Evolutionary conservation across 2,888 invertebrate genomes (phyloP), one percentile per base, ranked within the genome.

Genomic region (Synanthedon myopaeformis): DNA sequence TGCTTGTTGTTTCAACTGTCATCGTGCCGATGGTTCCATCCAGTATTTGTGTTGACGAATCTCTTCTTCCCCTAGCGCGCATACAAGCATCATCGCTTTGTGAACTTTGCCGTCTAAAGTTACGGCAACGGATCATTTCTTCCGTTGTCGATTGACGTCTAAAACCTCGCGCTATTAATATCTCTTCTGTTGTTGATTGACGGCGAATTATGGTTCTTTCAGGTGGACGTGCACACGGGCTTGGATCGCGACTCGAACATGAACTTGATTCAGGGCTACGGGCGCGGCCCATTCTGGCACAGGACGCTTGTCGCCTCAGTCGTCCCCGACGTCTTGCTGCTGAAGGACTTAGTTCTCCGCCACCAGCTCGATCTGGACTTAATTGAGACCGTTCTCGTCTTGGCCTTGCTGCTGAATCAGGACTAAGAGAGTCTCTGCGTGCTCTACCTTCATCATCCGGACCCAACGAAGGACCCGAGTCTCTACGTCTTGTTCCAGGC

Each of bases 1-100:
- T 96, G 80, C 95, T 95, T 4, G 96, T 95, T 3, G 96, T 96
- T 79, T 96, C 96, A 28, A 96, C 95, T 0, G 96, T 96, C 96
- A 96, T 96, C 42, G 96, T 94, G 41, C 94, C 95, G 61, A 96
- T 92, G 28, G 96, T 96, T 13, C 96, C 96, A 70, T 96, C 96
- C 54, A 94, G 92, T 68, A 96, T 96, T 82, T 96, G 96, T 0
- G 96, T 95, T 50, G 94, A 92, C 1, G 96, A 96, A 74, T 96
- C 96, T 11, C 94, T 86, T 2, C 94, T 88, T 0, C 94, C 94
- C 14, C 93, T 89, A 58, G 89, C 91, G 63, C 91, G 88, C 86
- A 87, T 87, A 63, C 90, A 91, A 11, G 91, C 90, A 69, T 95
- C 95, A 67, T 96, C 96, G 67, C 95, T 95, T 76, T 96, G 96